Base-by-base conservation (phyloP, 2,113 vertebrate species). In the Chloropsis hardwickii region DNA sequence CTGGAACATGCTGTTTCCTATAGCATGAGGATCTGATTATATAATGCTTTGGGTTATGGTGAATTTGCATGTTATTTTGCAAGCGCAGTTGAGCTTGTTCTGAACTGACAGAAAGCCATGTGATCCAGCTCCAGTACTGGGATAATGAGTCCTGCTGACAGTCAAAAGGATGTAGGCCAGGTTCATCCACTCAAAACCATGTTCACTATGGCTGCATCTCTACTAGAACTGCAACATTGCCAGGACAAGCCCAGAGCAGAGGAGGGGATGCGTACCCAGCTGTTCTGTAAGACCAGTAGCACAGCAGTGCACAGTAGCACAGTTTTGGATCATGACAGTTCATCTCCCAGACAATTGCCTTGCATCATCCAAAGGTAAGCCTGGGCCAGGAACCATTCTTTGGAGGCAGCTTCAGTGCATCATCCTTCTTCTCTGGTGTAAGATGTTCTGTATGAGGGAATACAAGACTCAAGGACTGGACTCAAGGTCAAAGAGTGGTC, bases 11-110 rank as follows among this genome's bases (percentile, higher is more conserved):
- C 25, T 40, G 23, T 86, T 81, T 92, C 60, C 74, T 78, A 24
- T 31, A 78, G 42, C 72, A 67, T 71, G 69, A 95, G 86, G 86
- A 77, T 92, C 64, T 92, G 54, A 91, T 96, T 86, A 92, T 61
- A 73, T 77, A 58, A 31, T 48, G 40, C 71, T 79, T 58, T 79
- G 53, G 35, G 31, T 90, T 77, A 65, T 11, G 25, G 51, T 65
- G 44, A 40, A 57, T 91, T 88, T 91, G 64, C 60, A 83, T 5
- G 3, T 81, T 94, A 69, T 81, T 95, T 91, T 45, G 54, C 47
- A 90, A 85, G 79, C 45, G 47, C 28, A 22, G 23, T 33, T 58
- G 65, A 96, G 67, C 86, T 92, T 61, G 24, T 90, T 82, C 57
- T 82, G 64, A 88, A 57, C 54, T 72, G 60, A 84, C 50, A 86